A percentile compares a stretch with the other conserved stretches of the same genome.
Evolutionary conservation across 2,113 vertebrate genomes (phyloP).

Genomic region (Sander vitreus): DNA sequence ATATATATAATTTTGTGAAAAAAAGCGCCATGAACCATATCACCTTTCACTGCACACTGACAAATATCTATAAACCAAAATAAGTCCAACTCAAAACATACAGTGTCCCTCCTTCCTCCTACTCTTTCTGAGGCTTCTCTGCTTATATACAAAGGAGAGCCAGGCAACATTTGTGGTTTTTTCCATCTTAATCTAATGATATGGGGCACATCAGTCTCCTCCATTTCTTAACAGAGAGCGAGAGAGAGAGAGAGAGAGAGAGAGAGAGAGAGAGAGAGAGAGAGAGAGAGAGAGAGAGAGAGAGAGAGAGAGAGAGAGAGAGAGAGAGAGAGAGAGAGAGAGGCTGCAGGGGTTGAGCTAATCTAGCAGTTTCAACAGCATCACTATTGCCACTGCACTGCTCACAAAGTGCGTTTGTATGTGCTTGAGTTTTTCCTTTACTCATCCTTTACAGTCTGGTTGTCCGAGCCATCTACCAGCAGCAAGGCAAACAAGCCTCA

Average conservation of each 20-base stretch:
- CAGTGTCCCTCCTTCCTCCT: background rate
- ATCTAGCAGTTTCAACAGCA: conserved; percentile 26
- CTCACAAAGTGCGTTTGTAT: conserved; percentile 19
- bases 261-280: background rate
- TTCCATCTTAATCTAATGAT: conserved; percentile 21
- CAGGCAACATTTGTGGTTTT: background rate
- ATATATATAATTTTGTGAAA: conserved; percentile 7
- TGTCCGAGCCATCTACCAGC: conserved; percentile 50
- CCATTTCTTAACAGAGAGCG: background rate
- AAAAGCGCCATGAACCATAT: background rate
- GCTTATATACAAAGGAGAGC: background rate
- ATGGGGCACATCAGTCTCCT: conserved; percentile 3
- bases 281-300: background rate
- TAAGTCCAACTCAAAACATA: conserved; percentile 5
- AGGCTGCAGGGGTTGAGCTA: conserved; percentile 9
- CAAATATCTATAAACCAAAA: background rate
- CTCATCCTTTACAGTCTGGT: conserved; percentile 64
- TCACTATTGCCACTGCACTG: background rate
- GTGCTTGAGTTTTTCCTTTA: conserved; percentile 27
- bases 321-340: background rate
- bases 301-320: background rate
- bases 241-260: background rate
- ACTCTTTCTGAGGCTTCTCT: conserved; percentile 2
- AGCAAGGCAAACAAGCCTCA: conserved; percentile 76
- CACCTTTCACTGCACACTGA: background rate